Evolutionary conservation across 2,797 vertebrate genomes (phyloP), one percentile per base, ranked within the genome.

Genomic region (Passerculus sandwichensis): DNA sequence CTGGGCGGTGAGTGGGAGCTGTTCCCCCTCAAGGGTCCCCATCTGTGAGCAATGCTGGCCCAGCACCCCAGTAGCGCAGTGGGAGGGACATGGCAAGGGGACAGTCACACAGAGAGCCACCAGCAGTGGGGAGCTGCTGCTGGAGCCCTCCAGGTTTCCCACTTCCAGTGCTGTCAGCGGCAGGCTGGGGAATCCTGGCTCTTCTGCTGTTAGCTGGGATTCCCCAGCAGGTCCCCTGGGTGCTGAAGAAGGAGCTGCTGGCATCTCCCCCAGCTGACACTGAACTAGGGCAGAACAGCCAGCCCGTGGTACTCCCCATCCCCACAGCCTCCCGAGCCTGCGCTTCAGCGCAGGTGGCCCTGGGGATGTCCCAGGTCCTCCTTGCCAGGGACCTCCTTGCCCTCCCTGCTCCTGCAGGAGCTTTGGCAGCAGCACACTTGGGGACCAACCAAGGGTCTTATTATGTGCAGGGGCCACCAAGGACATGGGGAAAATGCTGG

Each of bases 401-500:
- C 34, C 26, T 67, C 36, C 51, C 45, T 48, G 21, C 44, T 4
- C 19, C 25, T 59, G 47, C 42, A 32, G 65, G 40, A 40, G 38
- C 54, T 83, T 77, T 1, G 2, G 62, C 71, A 59, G 38, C 85
- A 47, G 62, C n/a, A 32, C 40, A 26, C 30, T 10, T 34, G 50
- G 36, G 80, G 30, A 48, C 27, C 1, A 0, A 62, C 73, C 3
- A 12, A 38, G 54, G 27, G 23, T 73, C 53, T 74, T 23, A 13
- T 89, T 38, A 70, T 44, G 8, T 32, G 2, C 97, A 99, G 99
- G 99, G 94, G 99, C 99, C 98, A 99, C 99, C 96, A 99, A 99
- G 98, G 99, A 99, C 97, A 99, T 99, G 99, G 99, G 99, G 42
- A 99, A 99, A 98, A 99, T 99, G 99, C 97, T 99, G 77, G 99